Evolutionary conservation across 2,113 vertebrate genomes (phyloP).

Genomic region (Thunnus thynnus): DNA sequence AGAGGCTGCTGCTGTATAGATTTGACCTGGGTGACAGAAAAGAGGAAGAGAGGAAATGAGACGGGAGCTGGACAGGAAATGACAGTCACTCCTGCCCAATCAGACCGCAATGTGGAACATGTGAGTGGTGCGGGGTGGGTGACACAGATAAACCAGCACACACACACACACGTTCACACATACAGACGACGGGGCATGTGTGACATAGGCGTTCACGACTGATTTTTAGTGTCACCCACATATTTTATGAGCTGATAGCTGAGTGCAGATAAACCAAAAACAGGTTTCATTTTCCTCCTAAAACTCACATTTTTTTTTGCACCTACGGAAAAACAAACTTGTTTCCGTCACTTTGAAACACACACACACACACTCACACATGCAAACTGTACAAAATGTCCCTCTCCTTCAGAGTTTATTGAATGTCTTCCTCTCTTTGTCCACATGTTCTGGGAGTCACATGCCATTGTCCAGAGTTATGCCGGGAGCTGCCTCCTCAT

Average conservation of each 20-base stretch:
- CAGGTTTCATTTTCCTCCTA: neutral
- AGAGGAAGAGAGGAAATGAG: conserved; percentile 73
- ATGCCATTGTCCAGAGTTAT: conserved; percentile 75
- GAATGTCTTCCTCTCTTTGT: conserved; percentile 82
- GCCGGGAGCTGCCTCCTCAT: conserved; percentile 68
- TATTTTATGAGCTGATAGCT: neutral
- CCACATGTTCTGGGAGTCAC: conserved; percentile 72
- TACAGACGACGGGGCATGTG: neutral
- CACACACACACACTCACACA: conserved; percentile 26
- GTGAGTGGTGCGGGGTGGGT: conserved; percentile 34
- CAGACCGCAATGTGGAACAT: conserved; percentile 59
- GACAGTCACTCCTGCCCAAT: conserved; percentile 69
- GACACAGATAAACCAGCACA: conserved; percentile 20
- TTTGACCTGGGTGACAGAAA: conserved; percentile 63
- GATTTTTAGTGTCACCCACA: too few relatives aligned
- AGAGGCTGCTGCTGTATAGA: conserved; percentile 40
- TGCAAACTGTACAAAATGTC: conserved; percentile 56
- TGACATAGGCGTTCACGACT: too few relatives aligned
- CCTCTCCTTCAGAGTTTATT: conserved; percentile 61
- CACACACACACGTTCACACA: conserved; percentile 14
- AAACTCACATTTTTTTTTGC: neutral
- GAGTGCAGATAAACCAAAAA: neutral
- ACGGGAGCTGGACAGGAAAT: conserved; percentile 73
- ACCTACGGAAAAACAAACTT: neutral
- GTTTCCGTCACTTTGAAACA: neutral